Evolutionary conservation across 23 tunicate species (phyloP), one percentile per base, ranked within the genome.

Genomic region (Botrylloides violaceus): DNA sequence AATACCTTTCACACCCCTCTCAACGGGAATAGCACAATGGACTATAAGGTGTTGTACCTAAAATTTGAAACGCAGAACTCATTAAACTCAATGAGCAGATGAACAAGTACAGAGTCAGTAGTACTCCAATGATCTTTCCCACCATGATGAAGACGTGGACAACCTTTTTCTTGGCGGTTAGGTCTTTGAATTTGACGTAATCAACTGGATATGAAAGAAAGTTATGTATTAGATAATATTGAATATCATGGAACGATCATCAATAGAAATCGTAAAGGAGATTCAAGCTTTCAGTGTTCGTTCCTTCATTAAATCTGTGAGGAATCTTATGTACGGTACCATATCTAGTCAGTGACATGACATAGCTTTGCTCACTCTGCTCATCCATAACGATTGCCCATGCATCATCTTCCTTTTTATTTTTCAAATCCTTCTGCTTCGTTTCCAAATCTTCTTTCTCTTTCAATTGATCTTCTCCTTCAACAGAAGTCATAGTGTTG

Each of bases 51-150:
- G n/a, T n/a, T n/a, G n/a, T 64, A 74, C 86, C 79, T 33, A 81
- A 36, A 2, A 81, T 62, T 65, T 81, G 86, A 39, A 81, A 81
- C 27, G 86, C 66, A 2, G 79, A 64, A 15, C 86, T 77, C 86
- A 81, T 38, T 34, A 81, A 26, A 53, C 79, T 73, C 36, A 81
- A 43, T 1, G 86, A 81, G 57, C 86, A 81, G 64, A 81, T 65
- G 61, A 81, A 81, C 26, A 81, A 36, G 33, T 81, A 81, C 4
- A 81, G 73, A 63, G 71, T 62, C 18, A 56, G 73, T 9, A 74
- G 35, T 0, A 81, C 75, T 2, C 66, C 66, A 32, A 64, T 12
- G 2, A 81, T 64, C 31, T 81, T 81, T 2, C 34, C 23, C 19
- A 49, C 33, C 2, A 36, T 38, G 15, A 31, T 50, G 35, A 36